Base-by-base conservation (phyloP, 2,113 vertebrate genomes). In the Oncorhynchus tshawytscha region DNA sequence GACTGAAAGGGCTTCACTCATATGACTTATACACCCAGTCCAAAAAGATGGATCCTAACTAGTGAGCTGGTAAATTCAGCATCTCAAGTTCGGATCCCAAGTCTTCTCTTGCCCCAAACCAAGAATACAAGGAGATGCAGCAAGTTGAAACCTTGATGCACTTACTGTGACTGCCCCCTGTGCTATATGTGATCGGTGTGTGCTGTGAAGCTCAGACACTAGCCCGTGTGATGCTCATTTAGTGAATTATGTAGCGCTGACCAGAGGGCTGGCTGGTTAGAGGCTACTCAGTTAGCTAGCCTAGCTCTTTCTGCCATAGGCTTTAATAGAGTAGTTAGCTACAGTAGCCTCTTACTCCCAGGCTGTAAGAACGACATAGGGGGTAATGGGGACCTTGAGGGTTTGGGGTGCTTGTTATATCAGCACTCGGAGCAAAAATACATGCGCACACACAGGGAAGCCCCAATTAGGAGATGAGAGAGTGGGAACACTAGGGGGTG, bases 191-290 rank as follows among this genome's bases (percentile, higher is more conserved):
- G 51, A 13, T 54, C 59, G 76, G 75, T 84, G 82, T 78, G 83
- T 85, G 16, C 29, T 67, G 24, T 13, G 25, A 67, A 29, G 25
- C 16, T 67, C 13, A 16, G 88, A 88, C 88, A 87, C 82, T 89
- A 88, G 88, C 87, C 88, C 84, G 12, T 73, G 75, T 71, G 73
- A 87, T 82, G 79, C 87, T 90, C 88, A 88, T 91, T 91, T 92
- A 92, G 89, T 90, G 86, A 87, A 92, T 93, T 91, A 92, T 84
- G 79, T 84, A 75, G 84, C 78, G 77, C 86, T 90, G 86, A 89
- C 87, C 90, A 90, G 86, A 85, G 86, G 86, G 86, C 89, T 87
- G 78, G 84, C 65, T 13, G 86, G 88, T 91, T 82, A 54, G 59
- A 82, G 89, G 87, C 85, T 80, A 75, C 74, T 4, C 62, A 69